Evolutionary conservation across 1,140 invertebrate genomes (phyloP).

Genomic region (Orussus abietinus): DNA sequence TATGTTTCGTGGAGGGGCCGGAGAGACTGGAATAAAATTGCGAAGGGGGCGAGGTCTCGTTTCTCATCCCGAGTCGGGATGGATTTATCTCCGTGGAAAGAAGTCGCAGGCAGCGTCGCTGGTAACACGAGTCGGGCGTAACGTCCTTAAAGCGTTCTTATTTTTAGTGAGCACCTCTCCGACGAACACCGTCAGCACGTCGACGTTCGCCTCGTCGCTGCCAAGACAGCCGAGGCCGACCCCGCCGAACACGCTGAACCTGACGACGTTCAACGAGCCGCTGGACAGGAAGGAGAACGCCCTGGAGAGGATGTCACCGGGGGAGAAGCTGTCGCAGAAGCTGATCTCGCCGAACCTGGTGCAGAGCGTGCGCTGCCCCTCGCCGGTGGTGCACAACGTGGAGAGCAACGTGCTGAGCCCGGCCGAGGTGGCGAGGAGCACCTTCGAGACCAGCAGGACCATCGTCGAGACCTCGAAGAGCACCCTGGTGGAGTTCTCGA

Average conservation of each 20-base stretch:
- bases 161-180: slow-evolving; percentile 36
- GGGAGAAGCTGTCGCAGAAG: slow-evolving; percentile 43
- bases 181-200: slow-evolving; percentile 37
- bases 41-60: too few relatives aligned
- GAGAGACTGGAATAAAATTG: too few relatives aligned
- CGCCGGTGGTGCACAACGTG: slow-evolving; percentile 49
- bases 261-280: slow-evolving; percentile 55
- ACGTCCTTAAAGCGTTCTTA: too few relatives aligned
- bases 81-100: too few relatives aligned
- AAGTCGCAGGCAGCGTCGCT: too few relatives aligned
- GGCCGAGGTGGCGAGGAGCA: slow-evolving; percentile 30
- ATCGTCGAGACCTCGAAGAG: slow-evolving; percentile 22
- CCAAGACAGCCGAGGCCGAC: slow-evolving; percentile 68
- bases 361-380: slow-evolving; percentile 45
- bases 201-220: slow-evolving; percentile 40
- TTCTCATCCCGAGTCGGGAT: too few relatives aligned
- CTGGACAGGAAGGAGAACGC: slow-evolving; percentile 35
- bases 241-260: slow-evolving; percentile 76
- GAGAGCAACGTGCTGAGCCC: slow-evolving; percentile 58
- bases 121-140: too few relatives aligned
- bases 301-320: slow-evolving; percentile 37
- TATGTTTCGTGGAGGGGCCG: too few relatives aligned
- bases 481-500: slow-evolving; percentile 26
- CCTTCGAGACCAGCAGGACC: slow-evolving; percentile 23
- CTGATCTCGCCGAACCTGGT: slow-evolving; percentile 49